A percentile compares a stretch with the other conserved stretches of the same genome.
Conservation (phyloP, 2,888 invertebrate species). For the Pachydiplax longipennis region DNA sequence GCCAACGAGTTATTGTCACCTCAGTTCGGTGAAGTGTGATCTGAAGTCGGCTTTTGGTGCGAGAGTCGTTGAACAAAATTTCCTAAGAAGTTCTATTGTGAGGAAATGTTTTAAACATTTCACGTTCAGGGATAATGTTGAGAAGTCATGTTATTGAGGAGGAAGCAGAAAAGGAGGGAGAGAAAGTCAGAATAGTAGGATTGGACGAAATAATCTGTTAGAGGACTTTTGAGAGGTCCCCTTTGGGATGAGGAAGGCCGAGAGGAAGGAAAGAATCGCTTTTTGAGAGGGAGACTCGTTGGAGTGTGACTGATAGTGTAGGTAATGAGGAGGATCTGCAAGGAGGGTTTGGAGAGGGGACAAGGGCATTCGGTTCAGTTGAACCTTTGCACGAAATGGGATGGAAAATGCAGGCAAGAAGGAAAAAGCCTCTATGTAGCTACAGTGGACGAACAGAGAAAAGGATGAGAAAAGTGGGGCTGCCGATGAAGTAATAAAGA, state of each 20-base stretch:
- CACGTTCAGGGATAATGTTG: neutral
- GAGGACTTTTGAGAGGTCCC: neutral
- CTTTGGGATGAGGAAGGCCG: neutral
- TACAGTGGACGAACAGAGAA: neutral
- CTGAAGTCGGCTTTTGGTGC: too few relatives aligned
- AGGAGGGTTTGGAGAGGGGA: neutral
- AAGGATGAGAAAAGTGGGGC: too few relatives aligned
- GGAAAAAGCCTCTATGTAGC: neutral
- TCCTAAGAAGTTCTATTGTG: neutral
- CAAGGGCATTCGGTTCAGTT: slow-evolving; percentile 44
- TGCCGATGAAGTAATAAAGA: neutral
- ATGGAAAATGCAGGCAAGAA: slow-evolving; percentile 17
- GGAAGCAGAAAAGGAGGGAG: neutral
- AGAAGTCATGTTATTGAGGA: neutral
- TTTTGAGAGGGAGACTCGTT: neutral
- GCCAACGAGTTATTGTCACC: too few relatives aligned
- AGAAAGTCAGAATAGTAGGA: slow-evolving; percentile 30
- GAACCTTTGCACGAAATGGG: slow-evolving; percentile 38
- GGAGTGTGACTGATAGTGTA: neutral
- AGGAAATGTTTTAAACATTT: neutral
- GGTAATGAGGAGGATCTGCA: neutral
- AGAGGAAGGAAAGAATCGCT: neutral
- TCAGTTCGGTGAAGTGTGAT: too few relatives aligned
- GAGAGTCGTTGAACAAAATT: neutral
- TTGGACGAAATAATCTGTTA: neutral